Conservation (phyloP, 2,888 invertebrate genomes). For the Peribatodes rhomboidaria region DNA sequence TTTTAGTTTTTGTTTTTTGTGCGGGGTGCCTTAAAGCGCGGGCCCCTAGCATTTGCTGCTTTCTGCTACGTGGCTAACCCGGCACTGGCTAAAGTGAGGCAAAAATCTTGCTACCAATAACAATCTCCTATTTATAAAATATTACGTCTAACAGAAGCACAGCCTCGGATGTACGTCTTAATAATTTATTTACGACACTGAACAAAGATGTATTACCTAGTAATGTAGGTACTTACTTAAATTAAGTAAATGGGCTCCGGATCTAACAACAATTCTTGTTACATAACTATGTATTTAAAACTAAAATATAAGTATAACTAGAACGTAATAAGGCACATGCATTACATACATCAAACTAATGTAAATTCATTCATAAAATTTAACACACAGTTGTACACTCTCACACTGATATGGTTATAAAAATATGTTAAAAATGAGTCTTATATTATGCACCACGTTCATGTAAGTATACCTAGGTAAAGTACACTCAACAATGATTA, state of each 20-base stretch:
- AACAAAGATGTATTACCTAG: conserved; percentile 4
- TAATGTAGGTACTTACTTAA: conserved; percentile 10
- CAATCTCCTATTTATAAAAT: conserved; percentile 67
- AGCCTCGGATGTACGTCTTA: conserved; percentile 69
- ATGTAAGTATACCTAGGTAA: conserved; percentile 50
- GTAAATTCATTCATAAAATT: conserved; percentile 48
- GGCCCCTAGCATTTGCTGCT: too few relatives aligned
- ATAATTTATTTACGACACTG: conserved; percentile 10
- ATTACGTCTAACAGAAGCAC: conserved; percentile 52
- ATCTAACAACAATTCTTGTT: conserved; percentile 22
- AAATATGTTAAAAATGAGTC: conserved; percentile 57
- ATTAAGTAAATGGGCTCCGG: conserved; percentile 14
- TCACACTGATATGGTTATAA: conserved; percentile 60
- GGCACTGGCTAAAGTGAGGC: neutral
- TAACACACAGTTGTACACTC: conserved; percentile 53
- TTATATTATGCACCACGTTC: conserved; percentile 66
- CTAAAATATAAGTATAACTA: conserved; percentile 56
- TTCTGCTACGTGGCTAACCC: too few relatives aligned
- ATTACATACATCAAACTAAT: conserved; percentile 42
- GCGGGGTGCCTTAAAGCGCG: too few relatives aligned
- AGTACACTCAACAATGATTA: conserved; percentile 47
- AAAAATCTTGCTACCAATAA: conserved; percentile 43
- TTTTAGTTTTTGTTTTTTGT: too few relatives aligned
- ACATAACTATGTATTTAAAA: conserved; percentile 22
- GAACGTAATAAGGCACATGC: conserved; percentile 73